Base-by-base conservation (phyloP, 1,140 invertebrate genomes). In the Drosophila kurseongensis region DNA sequence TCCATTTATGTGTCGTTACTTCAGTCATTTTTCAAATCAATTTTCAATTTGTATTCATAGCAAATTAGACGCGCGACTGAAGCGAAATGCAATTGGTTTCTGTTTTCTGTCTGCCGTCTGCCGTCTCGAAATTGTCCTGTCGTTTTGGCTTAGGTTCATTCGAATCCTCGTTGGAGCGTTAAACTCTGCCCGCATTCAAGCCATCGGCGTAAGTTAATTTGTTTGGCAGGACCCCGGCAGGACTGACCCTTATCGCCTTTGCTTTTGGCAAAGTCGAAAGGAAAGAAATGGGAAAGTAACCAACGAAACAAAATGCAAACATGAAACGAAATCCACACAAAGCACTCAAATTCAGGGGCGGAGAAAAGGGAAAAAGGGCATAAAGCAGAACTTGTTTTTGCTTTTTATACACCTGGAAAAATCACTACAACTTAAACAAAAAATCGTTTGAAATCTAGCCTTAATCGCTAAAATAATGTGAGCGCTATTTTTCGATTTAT, bases 261-360 rank as follows among this genome's bases (percentile, higher is more conserved):
- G 27, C 48, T 2, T 50, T 29, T 29, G 27, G 29, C 29, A 35
- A 14, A 9, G 7, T 1, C n/a, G 7, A 48, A n/a, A 29, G 29
- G 42, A 47, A 38, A 9, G 8, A 61, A 58, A 55, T 23, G 32
- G 59, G 54, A 42, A 59, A 50, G 42, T 54, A 48, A 18, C 32
- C 47, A 45, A 38, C 12, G 29, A 45, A 55, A 48, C 36, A 59
- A 66, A 74, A 72, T 75, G 54, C 59, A 45, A 71, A 75, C 66
- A 76, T 73, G 62, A 81, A 86, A 75, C 77, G 65, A 81, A 86
- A 86, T 85, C 82, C 78, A 78, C 82, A 67, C 60, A 68, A 41
- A 74, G 13, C 42, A 42, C 60, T 41, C 13, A 32, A 29, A 8
- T 4, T 13, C 12, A 47, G 35, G 8, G 23, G 8, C n/a, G n/a